Evolutionary conservation across 2,888 invertebrate genomes (phyloP), one percentile per base, ranked within the genome.

Genomic region (Ichneumon xanthorius): DNA sequence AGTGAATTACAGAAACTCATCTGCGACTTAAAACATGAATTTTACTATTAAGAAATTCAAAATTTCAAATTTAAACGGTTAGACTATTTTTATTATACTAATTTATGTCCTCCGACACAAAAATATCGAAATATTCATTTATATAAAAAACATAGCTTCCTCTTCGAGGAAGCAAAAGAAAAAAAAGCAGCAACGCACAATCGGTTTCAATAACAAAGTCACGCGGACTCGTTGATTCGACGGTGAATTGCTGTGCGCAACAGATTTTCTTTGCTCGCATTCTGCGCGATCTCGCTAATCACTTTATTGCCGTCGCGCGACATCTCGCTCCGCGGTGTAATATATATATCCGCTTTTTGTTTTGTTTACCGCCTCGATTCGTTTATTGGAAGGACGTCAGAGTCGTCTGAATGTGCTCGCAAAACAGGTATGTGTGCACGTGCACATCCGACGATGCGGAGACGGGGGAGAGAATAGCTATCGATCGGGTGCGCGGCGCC

Each of bases 401-500:
- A 30, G 16, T 16, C n/a, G 6, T 16, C 6, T 33, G 19, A 55
- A 55, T 19, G 19, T 30, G 63, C 1, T 33, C 3, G 16, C 5
- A 33, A 63, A 63, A 63, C 30, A 33, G 45, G 45, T 48, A 48
- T 48, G 16, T 16, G 45, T 48, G 16, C 22, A 16, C 53, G 16
- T 37, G 30, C 7, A 65, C 50, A 45, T 73, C 19, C 40, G 65
- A 22, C 65, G 65, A 40, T 7, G 22, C 37, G 33, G 63, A 63
- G 63, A 33, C n/a, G 30, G 33, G 33, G n/a, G 6, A 68, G 68
- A 50, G 19, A 70, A 40, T 53, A 75, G 11, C 48, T 67, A 30
- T 65, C 37, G 55, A 77, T 77, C 68, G n/a, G 16, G 45, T 48
- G n/a, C 19, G n/a, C 14, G 68, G 65, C 61, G 72, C 37, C 61